Percentiles rank a stretch among this genome's conserved stretches.
phyloP scores from a whole-genome alignment of 2,797 vertebrate species.

The Manis pentadactyla region DNA sequence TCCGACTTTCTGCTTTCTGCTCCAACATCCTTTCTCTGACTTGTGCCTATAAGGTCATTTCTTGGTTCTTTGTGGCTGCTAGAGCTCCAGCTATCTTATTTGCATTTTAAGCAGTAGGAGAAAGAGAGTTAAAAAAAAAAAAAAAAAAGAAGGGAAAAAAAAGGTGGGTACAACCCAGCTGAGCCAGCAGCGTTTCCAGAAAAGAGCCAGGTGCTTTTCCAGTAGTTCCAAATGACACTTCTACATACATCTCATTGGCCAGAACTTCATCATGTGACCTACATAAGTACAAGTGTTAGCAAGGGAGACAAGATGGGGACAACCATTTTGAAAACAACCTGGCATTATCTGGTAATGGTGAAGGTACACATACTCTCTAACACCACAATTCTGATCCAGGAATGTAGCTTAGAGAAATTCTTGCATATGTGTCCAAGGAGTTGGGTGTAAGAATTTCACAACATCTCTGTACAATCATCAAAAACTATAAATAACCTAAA shows the following conservation, averaged over 20 bases:
- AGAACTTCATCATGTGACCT: not conserved
- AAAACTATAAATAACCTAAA: conserved; percentile 23
- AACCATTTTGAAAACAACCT: not conserved
- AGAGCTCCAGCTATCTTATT: not conserved
- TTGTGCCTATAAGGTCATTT: not conserved
- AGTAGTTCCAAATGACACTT: not conserved
- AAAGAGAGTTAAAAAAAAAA: not conserved
- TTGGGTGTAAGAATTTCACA: not conserved
- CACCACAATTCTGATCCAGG: not conserved
- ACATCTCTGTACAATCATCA: not conserved
- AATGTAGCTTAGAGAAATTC: not conserved
- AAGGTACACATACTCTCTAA: not conserved
- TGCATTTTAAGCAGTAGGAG: not conserved
- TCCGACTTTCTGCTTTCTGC: not conserved
- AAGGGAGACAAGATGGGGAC: not conserved
- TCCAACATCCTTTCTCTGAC: not conserved
- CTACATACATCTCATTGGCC: not conserved
- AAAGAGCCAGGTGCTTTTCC: not conserved
- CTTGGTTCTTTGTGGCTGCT: not conserved
- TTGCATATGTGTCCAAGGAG: not conserved
- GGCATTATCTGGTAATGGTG: not conserved
- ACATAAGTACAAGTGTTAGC: not conserved
- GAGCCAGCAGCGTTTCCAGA: not conserved
- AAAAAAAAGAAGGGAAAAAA: no score
- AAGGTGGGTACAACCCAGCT: not conserved